Evolutionary conservation across 2,113 vertebrate genomes (phyloP).

Genomic region (Labeo rohita): DNA sequence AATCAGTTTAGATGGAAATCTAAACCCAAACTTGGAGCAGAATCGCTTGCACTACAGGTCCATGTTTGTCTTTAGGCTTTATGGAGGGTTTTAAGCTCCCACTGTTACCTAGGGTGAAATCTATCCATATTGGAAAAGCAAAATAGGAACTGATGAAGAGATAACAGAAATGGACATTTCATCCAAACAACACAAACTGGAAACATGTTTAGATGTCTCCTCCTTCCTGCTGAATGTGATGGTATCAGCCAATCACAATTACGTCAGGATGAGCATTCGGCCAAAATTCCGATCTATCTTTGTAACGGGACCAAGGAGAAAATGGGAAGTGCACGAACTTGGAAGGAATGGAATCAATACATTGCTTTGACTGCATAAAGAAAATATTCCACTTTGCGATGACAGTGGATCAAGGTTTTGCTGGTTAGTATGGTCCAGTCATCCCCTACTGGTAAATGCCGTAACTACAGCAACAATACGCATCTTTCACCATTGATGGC

Average conservation of each 20-base stretch:
- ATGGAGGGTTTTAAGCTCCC: slow-evolving; percentile 63
- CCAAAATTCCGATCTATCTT: slow-evolving; percentile 55
- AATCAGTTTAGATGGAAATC: slow-evolving; percentile 69
- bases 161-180: slow-evolving; percentile 65
- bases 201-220: slow-evolving; percentile 67
- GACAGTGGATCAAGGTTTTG: neutral
- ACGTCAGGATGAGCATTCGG: slow-evolving; percentile 39
- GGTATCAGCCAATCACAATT: slow-evolving; percentile 61
- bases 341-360: slow-evolving; percentile 20
- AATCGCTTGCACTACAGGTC: slow-evolving; percentile 60
- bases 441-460: neutral
- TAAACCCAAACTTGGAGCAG: slow-evolving; percentile 63
- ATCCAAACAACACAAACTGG: slow-evolving; percentile 69
- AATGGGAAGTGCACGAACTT: slow-evolving; percentile 42
- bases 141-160: slow-evolving; percentile 69
- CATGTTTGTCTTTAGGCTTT: slow-evolving; percentile 65
- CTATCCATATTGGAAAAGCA: slow-evolving; percentile 64
- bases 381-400: neutral
- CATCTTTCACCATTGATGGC: neutral
- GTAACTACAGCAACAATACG: neutral
- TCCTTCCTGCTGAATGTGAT: slow-evolving; percentile 62
- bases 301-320: slow-evolving; percentile 45
- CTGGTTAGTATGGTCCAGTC: neutral
- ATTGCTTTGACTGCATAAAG: slow-evolving; percentile 22
- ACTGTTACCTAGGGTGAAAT: slow-evolving; percentile 70